Conservation (phyloP, 2,113 vertebrate species). For the Eptesicus fuscus region DNA sequence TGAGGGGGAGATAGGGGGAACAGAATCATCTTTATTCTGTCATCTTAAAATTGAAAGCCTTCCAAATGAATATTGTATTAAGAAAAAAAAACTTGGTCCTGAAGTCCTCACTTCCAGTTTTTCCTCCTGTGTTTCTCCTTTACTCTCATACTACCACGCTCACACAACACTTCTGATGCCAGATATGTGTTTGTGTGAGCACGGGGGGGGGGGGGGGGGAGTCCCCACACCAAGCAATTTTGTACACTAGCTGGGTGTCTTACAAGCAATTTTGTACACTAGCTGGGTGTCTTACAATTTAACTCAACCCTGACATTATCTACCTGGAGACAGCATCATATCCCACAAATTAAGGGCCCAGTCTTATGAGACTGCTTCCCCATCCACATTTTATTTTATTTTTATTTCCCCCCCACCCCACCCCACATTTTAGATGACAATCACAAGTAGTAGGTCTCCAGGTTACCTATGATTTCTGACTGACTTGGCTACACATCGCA, state of each 20-base stretch:
- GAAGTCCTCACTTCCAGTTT: background rate
- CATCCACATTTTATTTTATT: too few relatives aligned
- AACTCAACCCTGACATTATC: background rate
- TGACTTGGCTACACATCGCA: background rate
- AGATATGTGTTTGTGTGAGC: background rate
- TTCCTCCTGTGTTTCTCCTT: background rate
- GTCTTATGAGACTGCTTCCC: background rate
- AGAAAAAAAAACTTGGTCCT: background rate
- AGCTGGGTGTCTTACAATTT: background rate
- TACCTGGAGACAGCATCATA: background rate
- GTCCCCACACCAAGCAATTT: background rate
- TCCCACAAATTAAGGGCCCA: background rate
- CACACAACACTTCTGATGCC: background rate
- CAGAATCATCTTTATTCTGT: background rate
- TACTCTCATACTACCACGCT: background rate
- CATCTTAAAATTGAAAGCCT: background rate
- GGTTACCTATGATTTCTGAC: background rate
- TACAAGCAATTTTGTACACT: background rate
- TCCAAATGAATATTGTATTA: background rate
- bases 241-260: background rate
- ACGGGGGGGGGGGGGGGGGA: too few relatives aligned
- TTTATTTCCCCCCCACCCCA: background rate
- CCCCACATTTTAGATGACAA: background rate
- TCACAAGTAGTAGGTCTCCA: background rate
- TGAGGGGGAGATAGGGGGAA: background rate